phyloP scores from a whole-genome alignment of 2,113 vertebrate species.

The Melozone crissalis region DNA sequence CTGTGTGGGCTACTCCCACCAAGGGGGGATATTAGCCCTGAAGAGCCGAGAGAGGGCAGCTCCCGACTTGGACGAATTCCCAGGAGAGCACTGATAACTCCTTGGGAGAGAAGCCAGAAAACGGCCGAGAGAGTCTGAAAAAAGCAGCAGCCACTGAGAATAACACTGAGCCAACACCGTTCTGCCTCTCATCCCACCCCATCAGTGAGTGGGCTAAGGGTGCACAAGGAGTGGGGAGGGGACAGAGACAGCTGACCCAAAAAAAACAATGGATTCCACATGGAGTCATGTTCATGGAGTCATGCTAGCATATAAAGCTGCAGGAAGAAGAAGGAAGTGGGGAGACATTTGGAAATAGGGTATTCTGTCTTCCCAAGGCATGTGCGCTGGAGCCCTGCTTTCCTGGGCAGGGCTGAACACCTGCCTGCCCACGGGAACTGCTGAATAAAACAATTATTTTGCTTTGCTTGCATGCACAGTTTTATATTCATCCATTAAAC shows the following conservation, averaged over 20 bases:
- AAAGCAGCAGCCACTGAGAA: too few relatives aligned
- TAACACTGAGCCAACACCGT: background rate
- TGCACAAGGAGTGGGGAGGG: background rate
- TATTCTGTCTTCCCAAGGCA: background rate
- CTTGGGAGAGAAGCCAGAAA: too few relatives aligned
- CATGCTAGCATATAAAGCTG: background rate
- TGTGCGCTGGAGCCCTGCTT: background rate
- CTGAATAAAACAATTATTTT: background rate
- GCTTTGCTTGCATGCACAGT: background rate
- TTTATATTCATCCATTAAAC: background rate
- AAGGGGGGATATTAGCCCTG: too few relatives aligned
- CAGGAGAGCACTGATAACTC: too few relatives aligned
- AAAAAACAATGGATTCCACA: background rate
- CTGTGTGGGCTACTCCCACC: too few relatives aligned
- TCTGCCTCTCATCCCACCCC: background rate
- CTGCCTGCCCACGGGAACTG: background rate
- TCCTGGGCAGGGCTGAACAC: background rate
- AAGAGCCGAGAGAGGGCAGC: too few relatives aligned
- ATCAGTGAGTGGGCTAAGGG: background rate
- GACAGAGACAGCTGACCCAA: background rate
- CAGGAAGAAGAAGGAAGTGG: background rate
- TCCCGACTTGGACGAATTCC: too few relatives aligned
- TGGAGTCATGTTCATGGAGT: background rate
- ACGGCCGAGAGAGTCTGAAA: too few relatives aligned
- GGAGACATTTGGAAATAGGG: background rate